Percentiles rank a stretch among this genome's conserved stretches.
phyloP scores from a whole-genome alignment of 2,113 vertebrate genomes.

The Grantiella picta region DNA sequence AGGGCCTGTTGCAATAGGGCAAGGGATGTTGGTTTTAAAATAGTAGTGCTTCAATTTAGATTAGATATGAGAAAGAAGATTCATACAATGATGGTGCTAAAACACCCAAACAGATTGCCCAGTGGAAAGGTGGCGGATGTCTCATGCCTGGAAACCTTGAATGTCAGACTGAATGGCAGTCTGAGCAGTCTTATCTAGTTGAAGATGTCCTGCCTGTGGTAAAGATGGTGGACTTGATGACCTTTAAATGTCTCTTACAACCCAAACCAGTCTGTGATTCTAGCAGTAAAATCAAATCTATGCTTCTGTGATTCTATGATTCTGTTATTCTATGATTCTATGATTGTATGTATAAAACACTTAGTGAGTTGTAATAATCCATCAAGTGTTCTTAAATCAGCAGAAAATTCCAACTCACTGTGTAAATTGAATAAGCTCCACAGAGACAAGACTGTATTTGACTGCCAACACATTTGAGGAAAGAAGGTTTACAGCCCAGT shows the following conservation, averaged over 20 bases:
- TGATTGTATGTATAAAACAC: neutral
- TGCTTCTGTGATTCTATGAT: neutral
- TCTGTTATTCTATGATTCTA: neutral
- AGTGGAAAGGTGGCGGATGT: neutral
- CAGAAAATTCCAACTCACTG: neutral
- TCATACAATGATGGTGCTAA: neutral
- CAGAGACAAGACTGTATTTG: neutral
- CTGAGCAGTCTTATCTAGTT: neutral
- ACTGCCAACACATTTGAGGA: neutral
- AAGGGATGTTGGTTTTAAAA: neutral
- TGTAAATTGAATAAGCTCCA: neutral
- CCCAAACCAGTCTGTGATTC: neutral
- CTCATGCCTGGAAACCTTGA: neutral
- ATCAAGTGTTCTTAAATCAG: neutral
- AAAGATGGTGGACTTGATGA: neutral
- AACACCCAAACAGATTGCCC: neutral
- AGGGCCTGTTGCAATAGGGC: neutral
- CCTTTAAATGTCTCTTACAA: neutral
- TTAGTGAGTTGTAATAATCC: neutral
- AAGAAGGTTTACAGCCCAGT: accelerated
- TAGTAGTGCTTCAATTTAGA: neutral
- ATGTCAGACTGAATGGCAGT: too few species aligned
- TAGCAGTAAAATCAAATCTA: neutral
- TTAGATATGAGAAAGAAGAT: neutral
- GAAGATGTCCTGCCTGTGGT: neutral